Conservation (phyloP, 2,113 vertebrate genomes). For the Salvelinus sp. region DNA sequence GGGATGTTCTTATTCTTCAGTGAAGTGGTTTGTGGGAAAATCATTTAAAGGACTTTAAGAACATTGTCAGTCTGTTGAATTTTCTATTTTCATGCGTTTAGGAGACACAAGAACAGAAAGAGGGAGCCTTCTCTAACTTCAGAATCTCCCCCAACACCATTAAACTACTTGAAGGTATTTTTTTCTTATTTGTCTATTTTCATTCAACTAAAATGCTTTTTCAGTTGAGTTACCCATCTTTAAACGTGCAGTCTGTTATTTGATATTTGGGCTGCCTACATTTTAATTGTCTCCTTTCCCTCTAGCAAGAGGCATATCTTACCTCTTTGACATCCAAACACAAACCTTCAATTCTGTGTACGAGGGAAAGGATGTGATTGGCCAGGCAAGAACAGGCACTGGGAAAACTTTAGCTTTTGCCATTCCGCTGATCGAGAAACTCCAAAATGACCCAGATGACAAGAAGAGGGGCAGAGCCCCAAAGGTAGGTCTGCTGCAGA, state of each 20-base stretch:
- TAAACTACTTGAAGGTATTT: conserved; percentile 72
- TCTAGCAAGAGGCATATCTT: conserved; percentile 86
- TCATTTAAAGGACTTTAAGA: not conserved
- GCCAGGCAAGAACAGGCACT: conserved; percentile 93
- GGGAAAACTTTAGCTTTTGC: conserved; percentile 97
- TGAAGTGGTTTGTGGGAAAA: not conserved
- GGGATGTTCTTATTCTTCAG: not conserved
- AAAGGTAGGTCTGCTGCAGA: conserved; percentile 72
- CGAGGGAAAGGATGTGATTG: conserved; percentile 89
- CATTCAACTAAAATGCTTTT: too few species aligned
- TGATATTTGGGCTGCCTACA: too few species aligned
- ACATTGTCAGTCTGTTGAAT: not conserved
- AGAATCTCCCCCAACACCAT: conserved; percentile 74
- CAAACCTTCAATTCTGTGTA: conserved; percentile 88
- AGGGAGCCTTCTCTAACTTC: conserved; percentile 80
- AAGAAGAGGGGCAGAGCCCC: conserved; percentile 81
- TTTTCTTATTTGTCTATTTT: not conserved
- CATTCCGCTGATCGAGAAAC: conserved; percentile 88
- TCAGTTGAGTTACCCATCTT: too few species aligned
- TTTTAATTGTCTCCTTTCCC: conserved; percentile 10
- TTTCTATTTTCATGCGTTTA: conserved; percentile 10
- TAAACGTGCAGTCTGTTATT: too few species aligned
- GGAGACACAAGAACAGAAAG: conserved; percentile 72
- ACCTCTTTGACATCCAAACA: conserved; percentile 93
- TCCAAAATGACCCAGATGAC: conserved; percentile 68